Conservation (phyloP, 2,888 invertebrate genomes). For the Rhopalosiphum nymphaeae region DNA sequence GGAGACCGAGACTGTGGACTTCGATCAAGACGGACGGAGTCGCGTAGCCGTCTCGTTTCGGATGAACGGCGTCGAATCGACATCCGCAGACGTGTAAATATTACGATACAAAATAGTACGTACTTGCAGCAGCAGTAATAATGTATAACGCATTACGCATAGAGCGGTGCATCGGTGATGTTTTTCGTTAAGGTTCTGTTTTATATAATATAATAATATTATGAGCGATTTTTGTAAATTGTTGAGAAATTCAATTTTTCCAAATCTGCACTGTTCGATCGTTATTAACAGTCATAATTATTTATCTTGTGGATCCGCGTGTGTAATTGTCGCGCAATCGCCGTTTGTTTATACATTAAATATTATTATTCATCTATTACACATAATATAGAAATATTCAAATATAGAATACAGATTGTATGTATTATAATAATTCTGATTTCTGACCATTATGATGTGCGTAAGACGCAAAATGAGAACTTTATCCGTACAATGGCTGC, state of each 20-base stretch:
- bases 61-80: conserved; percentile 45
- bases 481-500: not conserved
- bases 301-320: too few species aligned
- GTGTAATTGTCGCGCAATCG: not conserved
- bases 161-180: not conserved
- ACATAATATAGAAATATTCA: not conserved
- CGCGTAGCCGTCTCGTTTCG: conserved; percentile 52
- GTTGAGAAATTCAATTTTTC: too few species aligned
- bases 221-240: too few species aligned
- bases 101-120: not conserved
- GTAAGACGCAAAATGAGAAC: not conserved
- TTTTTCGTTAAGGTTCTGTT: not conserved
- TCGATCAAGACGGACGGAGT: conserved; percentile 45
- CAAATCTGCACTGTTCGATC: not conserved
- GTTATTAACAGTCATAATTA: not conserved
- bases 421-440: not conserved
- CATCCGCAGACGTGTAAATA: conserved; percentile 40
- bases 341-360: not conserved
- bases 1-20: conserved; percentile 43
- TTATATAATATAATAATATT: too few species aligned
- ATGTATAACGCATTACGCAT: not conserved
- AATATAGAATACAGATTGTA: not conserved
- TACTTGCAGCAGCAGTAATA: not conserved
- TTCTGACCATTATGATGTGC: not conserved
- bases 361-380: not conserved